A percentile compares a stretch with the other conserved stretches of the same genome.
Conservation (phyloP, 2,113 vertebrate species). For the Gambusia affinis region DNA sequence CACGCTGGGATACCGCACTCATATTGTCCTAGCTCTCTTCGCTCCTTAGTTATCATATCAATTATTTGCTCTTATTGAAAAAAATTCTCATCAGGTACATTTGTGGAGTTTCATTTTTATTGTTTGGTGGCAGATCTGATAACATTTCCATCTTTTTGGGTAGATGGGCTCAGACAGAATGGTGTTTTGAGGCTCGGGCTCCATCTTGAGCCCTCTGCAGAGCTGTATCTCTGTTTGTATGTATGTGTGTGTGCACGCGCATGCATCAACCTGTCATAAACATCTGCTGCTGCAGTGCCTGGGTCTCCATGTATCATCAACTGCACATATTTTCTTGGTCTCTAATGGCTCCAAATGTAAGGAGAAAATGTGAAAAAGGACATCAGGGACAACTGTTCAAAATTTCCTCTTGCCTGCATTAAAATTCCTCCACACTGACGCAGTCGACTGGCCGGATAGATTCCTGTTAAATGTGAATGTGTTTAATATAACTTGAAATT, state of each 20-base stretch:
- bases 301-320: slow-evolving; percentile 40
- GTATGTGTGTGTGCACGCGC: slow-evolving; percentile 37
- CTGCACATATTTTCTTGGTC: slow-evolving; percentile 5
- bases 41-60: slow-evolving; percentile 8
- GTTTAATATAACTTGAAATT: slow-evolving; percentile 41
- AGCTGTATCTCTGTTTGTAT: slow-evolving; percentile 46
- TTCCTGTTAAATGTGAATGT: slow-evolving; percentile 11
- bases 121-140: neutral
- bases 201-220: slow-evolving; percentile 76
- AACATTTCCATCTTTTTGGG: slow-evolving; percentile 11
- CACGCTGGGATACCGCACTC: slow-evolving; percentile 46
- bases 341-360: neutral
- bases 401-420: slow-evolving; percentile 25
- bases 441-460: slow-evolving; percentile 7
- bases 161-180: slow-evolving; percentile 37
- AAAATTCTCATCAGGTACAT: neutral
- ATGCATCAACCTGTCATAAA: slow-evolving; percentile 55
- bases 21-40: neutral
- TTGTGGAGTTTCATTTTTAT: neutral
- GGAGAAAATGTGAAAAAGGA: neutral
- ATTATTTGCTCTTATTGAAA: neutral
- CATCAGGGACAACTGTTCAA: neutral
- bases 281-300: slow-evolving; percentile 67
- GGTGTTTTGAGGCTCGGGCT: slow-evolving; percentile 63
- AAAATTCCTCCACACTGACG: slow-evolving; percentile 44